A percentile compares a stretch with the other conserved stretches of the same genome.
Evolutionary conservation across 2,113 vertebrate genomes (phyloP).

Genomic region (Cyprinus carpio): DNA sequence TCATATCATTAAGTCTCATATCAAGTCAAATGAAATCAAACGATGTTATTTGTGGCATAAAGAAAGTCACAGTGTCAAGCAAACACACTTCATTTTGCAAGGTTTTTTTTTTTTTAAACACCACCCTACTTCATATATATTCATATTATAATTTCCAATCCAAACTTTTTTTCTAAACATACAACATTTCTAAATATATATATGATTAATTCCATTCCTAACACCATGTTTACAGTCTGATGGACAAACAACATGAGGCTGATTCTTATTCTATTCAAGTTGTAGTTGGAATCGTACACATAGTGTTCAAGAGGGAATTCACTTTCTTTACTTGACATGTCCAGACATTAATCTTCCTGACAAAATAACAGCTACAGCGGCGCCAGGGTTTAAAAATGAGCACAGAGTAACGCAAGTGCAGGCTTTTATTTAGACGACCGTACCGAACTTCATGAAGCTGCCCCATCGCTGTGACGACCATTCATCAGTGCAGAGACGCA

Average conservation of each 20-base stretch:
- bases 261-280: constrained; percentile 39
- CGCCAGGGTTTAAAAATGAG: constrained; percentile 74
- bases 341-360: constrained; percentile 77
- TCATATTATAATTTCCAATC: constrained; percentile 3
- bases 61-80: constrained; percentile 22
- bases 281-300: constrained; percentile 26
- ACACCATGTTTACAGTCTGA: constrained; percentile 8
- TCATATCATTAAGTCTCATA: constrained; percentile 51
- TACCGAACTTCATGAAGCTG: constrained; percentile 69
- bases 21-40: constrained; percentile 35
- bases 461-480: constrained; percentile 74
- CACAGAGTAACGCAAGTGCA: constrained; percentile 49
- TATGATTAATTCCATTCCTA: constrained; percentile 44
- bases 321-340: constrained; percentile 71
- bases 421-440: constrained; percentile 72
- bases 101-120: neutral
- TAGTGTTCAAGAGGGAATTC: constrained; percentile 77
- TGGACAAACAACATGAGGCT: constrained; percentile 50
- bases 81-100: neutral
- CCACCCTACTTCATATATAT: neutral
- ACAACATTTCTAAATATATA: neutral
- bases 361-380: constrained; percentile 74
- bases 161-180: neutral
- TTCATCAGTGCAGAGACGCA: constrained; percentile 71
- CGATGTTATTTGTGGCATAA: constrained; percentile 22